Percentiles rank a stretch among this genome's conserved stretches.
Evolutionary conservation across 2,797 vertebrate species (phyloP).

Genomic region (Melanotaenia nigrans): DNA sequence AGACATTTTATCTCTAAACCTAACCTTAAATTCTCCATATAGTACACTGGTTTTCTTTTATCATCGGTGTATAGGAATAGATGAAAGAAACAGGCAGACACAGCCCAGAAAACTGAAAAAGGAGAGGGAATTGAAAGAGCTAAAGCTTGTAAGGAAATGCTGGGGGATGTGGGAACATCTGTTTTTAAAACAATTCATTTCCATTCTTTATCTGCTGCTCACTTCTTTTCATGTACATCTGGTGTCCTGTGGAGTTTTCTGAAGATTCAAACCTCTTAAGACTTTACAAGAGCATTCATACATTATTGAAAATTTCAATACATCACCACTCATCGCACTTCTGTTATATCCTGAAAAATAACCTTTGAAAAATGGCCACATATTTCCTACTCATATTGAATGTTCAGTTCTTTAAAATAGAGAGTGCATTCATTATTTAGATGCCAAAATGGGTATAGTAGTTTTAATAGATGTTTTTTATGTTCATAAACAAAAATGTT

Average conservation of each 20-base stretch:
- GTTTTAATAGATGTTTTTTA: neutral
- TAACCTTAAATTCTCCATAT: slow-evolving; percentile 35
- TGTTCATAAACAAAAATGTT: neutral
- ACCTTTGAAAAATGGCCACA: neutral
- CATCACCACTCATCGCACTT: neutral
- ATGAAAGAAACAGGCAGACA: slow-evolving; percentile 6
- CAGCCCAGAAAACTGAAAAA: slow-evolving; percentile 5
- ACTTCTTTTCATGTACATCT: slow-evolving; percentile 50
- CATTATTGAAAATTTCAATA: neutral
- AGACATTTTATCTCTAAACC: slow-evolving; percentile 25
- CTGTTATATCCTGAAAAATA: neutral
- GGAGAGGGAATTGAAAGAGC: slow-evolving; percentile 10
- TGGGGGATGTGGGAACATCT: slow-evolving; percentile 62
- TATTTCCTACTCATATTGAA: neutral
- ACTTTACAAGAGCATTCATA: neutral
- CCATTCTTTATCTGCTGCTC: slow-evolving; percentile 27
- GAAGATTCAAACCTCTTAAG: neutral
- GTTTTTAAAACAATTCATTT: slow-evolving; percentile 60
- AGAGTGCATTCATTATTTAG: neutral
- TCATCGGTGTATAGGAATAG: slow-evolving; percentile 28
- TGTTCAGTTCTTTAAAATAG: neutral
- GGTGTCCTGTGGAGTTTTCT: slow-evolving; percentile 12
- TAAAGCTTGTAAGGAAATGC: slow-evolving; percentile 33
- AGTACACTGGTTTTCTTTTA: slow-evolving; percentile 32
- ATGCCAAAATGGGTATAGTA: neutral